Evolutionary conservation across 2,797 vertebrate species (phyloP).

Genomic region (Phalanger gymnotis): DNA sequence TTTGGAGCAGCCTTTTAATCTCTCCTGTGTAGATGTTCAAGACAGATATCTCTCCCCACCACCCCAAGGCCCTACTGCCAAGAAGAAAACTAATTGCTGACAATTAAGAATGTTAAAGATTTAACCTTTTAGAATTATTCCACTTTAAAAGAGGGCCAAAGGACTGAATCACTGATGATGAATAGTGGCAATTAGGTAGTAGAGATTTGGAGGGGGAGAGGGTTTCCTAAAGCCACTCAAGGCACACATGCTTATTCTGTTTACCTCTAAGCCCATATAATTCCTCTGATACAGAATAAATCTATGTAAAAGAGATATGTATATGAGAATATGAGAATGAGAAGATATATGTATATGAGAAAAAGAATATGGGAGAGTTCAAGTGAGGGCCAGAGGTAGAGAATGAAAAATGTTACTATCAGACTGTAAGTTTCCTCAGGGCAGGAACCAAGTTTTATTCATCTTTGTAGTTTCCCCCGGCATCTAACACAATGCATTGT

Average conservation of each 20-base stretch:
- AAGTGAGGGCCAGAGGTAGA: background rate
- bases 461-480: background rate
- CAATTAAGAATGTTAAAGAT: background rate
- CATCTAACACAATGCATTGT: background rate
- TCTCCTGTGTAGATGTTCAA: background rate
- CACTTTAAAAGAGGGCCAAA: slow-evolving; percentile 1
- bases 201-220: slow-evolving; percentile 61
- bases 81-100: background rate
- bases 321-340: no score
- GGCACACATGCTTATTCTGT: slow-evolving; percentile 61
- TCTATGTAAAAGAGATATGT: slow-evolving; percentile 39
- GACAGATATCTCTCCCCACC: background rate
- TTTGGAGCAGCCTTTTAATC: background rate
- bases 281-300: slow-evolving; percentile 50
- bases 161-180: background rate
- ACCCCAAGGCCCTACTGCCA: background rate
- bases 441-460: background rate
- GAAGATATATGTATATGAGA: background rate
- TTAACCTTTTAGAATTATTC: background rate
- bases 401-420: background rate
- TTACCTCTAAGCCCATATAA: slow-evolving; percentile 47
- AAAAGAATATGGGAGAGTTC: background rate
- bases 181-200: slow-evolving; percentile 63
- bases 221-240: slow-evolving; percentile 68
- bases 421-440: background rate